Evolutionary conservation across 2,888 invertebrate species (phyloP), one percentile per base, ranked within the genome.

Genomic region (Sipha maydis): DNA sequence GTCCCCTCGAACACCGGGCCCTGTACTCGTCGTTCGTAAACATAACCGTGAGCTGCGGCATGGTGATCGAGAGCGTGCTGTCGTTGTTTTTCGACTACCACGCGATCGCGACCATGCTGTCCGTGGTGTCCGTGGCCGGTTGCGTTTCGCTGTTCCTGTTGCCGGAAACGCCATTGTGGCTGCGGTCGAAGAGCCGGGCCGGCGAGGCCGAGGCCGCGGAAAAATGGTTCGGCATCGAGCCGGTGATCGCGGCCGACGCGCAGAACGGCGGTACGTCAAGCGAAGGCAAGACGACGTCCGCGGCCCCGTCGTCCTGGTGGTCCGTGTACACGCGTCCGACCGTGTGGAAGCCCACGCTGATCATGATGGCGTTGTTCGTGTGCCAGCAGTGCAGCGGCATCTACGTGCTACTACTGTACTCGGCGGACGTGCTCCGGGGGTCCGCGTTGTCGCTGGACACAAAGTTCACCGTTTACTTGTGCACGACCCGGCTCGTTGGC

Each of bases 101-200:
- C 11, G 67, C 28, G 14, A 48, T 41, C 25, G 83, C 83, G 28
- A 71, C 78, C 9, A 67, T 89, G 17, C 83, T 80, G 3, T 5
- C 56, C 25, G 67, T 28, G n/a, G 1, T 71, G n/a, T 48, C 76
- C 3, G 31, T 61, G 25, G n/a, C 67, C 21, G 28, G 41, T 67
- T 28, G 73, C 11, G n/a, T 61, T 14, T n/a, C n/a, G 7, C n/a
- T 83, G 31, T 54, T 89, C 21, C 9, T 54, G n/a, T 19, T 89
- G 21, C 89, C 89, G 69, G 89, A 89, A 83, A 69, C 89, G 28
- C 89, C 89, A 21, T 28, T 89, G 31, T 89, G 89, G 89, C 78
- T 89, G 1, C 69, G 69, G n/a, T 75, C 83, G 38, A 80, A 56
- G 28, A 76, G 83, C 11, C 67, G 83, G 19, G 31, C 3, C 28